Evolutionary conservation across 2,113 vertebrate genomes (phyloP).

Genomic region (Laterallus jamaicensis): DNA sequence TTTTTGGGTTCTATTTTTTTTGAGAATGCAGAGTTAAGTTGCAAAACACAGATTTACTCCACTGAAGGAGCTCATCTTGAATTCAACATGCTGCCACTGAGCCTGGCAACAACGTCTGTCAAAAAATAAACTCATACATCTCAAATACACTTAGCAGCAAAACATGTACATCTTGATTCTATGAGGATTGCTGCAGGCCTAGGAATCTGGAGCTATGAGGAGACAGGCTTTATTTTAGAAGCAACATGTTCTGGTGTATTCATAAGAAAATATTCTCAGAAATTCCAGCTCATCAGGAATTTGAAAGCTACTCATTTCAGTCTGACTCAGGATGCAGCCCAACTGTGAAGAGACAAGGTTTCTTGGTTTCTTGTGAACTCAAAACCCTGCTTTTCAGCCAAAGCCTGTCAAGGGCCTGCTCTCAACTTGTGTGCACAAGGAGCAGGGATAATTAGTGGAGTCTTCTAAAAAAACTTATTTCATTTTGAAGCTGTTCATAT

Average conservation of each 20-base stretch:
- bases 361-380: neutral
- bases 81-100: neutral
- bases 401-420: neutral
- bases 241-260: neutral
- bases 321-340: neutral
- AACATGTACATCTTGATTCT: neutral
- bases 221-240: slow-evolving; percentile 17
- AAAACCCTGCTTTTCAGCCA: slow-evolving; percentile 2
- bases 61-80: neutral
- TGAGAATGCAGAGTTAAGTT: neutral
- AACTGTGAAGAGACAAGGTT: neutral
- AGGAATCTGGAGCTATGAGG: neutral
- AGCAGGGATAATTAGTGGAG: neutral
- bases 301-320: neutral
- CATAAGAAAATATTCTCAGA: neutral
- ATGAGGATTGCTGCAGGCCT: neutral
- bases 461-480: neutral
- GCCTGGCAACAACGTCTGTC: neutral
- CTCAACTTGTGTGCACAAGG: neutral
- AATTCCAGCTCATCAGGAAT: neutral
- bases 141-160: neutral
- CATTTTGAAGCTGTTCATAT: neutral
- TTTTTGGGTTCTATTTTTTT: neutral
- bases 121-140: neutral
- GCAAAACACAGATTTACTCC: neutral